Evolutionary conservation across 2,797 vertebrate genomes (phyloP).

Genomic region (Sardinella longiceps): DNA sequence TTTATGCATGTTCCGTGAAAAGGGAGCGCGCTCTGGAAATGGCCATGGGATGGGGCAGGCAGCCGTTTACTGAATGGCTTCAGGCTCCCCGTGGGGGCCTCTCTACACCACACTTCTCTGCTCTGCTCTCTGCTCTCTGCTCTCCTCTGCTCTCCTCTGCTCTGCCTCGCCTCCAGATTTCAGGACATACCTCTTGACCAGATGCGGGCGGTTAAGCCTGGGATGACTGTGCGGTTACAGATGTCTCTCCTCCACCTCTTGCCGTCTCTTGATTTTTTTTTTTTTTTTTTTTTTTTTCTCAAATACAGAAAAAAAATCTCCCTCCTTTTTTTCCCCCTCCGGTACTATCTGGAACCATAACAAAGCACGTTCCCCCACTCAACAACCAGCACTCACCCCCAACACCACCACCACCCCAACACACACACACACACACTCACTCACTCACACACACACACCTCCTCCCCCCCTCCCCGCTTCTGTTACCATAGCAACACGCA

Average conservation of each 20-base stretch:
- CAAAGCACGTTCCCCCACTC: constrained; percentile 52
- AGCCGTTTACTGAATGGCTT: constrained; percentile 12
- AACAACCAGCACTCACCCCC: neutral
- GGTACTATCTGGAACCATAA: constrained; percentile 64
- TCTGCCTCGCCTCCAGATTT: constrained; percentile 30
- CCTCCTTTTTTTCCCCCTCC: constrained; percentile 35
- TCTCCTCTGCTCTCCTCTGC: neutral
- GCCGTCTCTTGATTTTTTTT: neutral
- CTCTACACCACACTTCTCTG: too few species aligned
- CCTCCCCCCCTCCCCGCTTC: constrained; percentile 38
- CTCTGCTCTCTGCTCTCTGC: neutral
- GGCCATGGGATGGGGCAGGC: neutral
- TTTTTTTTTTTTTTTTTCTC: neutral
- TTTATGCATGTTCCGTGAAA: constrained; percentile 25
- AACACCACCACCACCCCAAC: neutral
- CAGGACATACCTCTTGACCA: constrained; percentile 16
- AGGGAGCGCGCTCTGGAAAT: neutral
- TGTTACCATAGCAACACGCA: constrained; percentile 71
- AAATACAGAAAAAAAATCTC: neutral
- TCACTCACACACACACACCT: neutral
- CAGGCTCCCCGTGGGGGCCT: neutral
- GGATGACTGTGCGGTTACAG: constrained; percentile 19
- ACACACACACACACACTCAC: neutral
- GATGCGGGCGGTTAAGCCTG: constrained; percentile 28
- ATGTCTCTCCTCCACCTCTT: neutral